Percentiles rank a stretch among this genome's conserved stretches.
phyloP scores from a whole-genome alignment of 64 coral and sea anemone genomes.

The Pachyseris speciosa region DNA sequence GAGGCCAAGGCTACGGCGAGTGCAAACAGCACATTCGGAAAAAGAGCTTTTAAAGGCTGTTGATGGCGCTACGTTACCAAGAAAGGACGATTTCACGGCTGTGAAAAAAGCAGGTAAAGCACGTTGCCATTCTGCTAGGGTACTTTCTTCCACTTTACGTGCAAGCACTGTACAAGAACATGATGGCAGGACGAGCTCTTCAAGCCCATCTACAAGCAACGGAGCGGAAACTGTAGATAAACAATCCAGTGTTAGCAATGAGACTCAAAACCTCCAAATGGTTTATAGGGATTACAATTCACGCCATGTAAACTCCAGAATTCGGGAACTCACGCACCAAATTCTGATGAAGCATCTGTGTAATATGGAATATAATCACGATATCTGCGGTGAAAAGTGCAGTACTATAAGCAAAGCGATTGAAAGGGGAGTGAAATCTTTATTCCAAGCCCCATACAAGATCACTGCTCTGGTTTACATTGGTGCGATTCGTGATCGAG shows the following conservation, averaged over 20 bases:
- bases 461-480: conserved; percentile 85
- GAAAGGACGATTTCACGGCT: background rate
- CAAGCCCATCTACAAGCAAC: background rate
- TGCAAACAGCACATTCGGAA: conserved; percentile 1
- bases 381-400: conserved; percentile 75
- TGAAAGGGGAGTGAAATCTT: conserved; percentile 82
- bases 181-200: background rate
- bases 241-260: background rate
- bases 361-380: conserved; percentile 74
- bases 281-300: background rate
- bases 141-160: conserved; percentile 48
- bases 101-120: background rate
- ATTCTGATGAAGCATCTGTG: conserved; percentile 56
- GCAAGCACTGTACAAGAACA: conserved; percentile 22
- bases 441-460: conserved; percentile 67
- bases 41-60: conserved; percentile 17
- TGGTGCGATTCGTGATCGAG: conserved; percentile 86
- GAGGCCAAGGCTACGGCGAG: conserved; percentile 30
- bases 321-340: conserved; percentile 60
- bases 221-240: conserved; percentile 12
- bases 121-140: background rate
- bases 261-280: background rate
- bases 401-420: conserved; percentile 77
- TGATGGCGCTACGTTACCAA: background rate
- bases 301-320: conserved; percentile 3